Evolutionary conservation across 2,888 invertebrate genomes (phyloP), one percentile per base, ranked within the genome.

Genomic region (Thereva nobilitata): DNA sequence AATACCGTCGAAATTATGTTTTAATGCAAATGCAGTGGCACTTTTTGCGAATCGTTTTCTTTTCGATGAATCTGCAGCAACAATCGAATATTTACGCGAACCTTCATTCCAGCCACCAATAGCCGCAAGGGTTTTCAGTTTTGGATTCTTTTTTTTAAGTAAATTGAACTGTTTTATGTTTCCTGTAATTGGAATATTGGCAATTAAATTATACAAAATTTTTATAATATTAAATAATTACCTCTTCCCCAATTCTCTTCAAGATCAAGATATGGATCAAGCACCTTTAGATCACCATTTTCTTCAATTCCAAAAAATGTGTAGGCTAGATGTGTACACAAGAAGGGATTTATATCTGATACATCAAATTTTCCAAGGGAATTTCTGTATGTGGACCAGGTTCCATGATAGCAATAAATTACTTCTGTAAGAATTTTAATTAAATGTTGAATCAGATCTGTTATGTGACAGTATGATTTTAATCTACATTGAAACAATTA

Each of bases 291-390:
- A 0, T 77, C 79, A 1, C 87, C 86, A 52, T 83, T 78, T 1
- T 75, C 67, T 45, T 84, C 77, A 7, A 92, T 81, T 0, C 91
- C 92, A 38, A 86, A 84, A 75, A 93, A 93, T 0, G 87, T 80
- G 75, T 92, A 93, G 9, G 91, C 84, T 52, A 90, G 66, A 75
- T 93, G 92, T 0, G 92, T 91, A 76, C 92, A 93, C 0, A 90
- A 79, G 6, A 77, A 78, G 0, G 89, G 84, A 73, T 91, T 85
- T 47, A 92, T 87, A 68, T 89, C 73, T 7, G 84, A 82, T 0
- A 90, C 85, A 6, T 86, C 83, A 72, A 88, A 91, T 75, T 86
- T 84, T 0, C 91, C 92, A 55, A 80, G 75, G 0, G 85, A 86
- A 0, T 76, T 77, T 42, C 92, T 84, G 74, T 91, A 91, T 0